phyloP scores from a whole-genome alignment of 2,888 invertebrate genomes.

The Reticulitermes lucifugus region DNA sequence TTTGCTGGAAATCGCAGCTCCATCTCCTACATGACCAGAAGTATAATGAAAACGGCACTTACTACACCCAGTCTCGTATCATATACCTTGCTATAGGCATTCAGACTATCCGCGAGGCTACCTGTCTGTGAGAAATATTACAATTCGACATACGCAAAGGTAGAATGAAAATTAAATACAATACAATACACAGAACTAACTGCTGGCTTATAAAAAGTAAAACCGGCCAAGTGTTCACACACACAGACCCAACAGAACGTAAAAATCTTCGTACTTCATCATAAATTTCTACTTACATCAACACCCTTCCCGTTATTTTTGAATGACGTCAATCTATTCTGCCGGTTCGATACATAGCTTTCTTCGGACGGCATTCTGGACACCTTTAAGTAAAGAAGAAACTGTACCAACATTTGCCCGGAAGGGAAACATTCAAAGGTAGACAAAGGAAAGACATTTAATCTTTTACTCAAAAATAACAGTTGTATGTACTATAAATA shows the following conservation, averaged over 20 bases:
- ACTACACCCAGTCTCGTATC: no score
- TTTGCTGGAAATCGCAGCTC: no score
- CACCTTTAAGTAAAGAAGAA: neutral
- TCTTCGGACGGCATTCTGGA: conserved; percentile 71
- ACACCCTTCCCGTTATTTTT: conserved; percentile 83
- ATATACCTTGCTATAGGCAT: no score
- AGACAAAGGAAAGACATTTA: neutral
- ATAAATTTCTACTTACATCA: conserved; percentile 69
- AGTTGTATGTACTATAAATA: neutral
- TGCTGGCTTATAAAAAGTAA: neutral
- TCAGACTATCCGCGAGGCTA: no score
- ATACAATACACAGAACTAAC: no score
- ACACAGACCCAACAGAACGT: neutral
- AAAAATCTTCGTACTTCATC: no score
- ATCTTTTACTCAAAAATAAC: neutral
- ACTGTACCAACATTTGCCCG: neutral
- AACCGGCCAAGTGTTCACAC: neutral
- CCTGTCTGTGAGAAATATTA: no score
- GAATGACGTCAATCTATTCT: conserved; percentile 75
- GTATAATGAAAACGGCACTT: no score
- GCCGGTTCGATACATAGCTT: conserved; percentile 61
- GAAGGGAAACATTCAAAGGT: neutral
- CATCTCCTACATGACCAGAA: no score
- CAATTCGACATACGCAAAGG: no score
- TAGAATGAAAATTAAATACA: no score